phyloP scores from a whole-genome alignment of 2,888 invertebrate genomes.

The Apoderus coryli region DNA sequence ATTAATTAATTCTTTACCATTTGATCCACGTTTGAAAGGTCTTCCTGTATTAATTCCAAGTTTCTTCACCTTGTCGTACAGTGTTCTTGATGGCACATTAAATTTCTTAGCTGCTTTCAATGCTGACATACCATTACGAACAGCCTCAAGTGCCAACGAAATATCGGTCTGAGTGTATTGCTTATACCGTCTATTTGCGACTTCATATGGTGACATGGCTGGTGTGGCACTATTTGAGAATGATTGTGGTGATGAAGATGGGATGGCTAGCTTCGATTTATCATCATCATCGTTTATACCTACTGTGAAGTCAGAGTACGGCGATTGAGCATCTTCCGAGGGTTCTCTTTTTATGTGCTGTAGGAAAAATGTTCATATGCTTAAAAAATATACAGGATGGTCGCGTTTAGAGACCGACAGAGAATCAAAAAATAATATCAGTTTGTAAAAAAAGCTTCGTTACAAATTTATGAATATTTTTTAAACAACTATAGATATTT shows the following conservation, averaged over 20 bases:
- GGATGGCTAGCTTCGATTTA: slow-evolving; percentile 35
- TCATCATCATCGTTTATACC: slow-evolving; percentile 56
- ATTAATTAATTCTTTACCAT: no score
- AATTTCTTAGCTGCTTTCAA: slow-evolving; percentile 77
- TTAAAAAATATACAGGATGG: no score
- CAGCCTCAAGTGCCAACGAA: slow-evolving; percentile 75
- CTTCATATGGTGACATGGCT: slow-evolving; percentile 55
- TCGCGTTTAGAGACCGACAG: no score
- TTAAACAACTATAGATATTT: no score
- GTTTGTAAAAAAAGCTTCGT: no score
- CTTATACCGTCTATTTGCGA: slow-evolving; percentile 75
- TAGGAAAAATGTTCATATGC: slow-evolving; percentile 31
- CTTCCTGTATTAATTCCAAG: slow-evolving; percentile 74
- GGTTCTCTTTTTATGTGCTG: slow-evolving; percentile 44
- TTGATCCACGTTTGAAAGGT: slow-evolving; percentile 52
- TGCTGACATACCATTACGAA: slow-evolving; percentile 76
- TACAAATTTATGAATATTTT: no score
- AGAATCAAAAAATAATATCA: no score
- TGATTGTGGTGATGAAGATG: slow-evolving; percentile 44
- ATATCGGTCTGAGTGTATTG: slow-evolving; percentile 82
- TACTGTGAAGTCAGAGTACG: slow-evolving; percentile 56
- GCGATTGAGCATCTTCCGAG: slow-evolving; percentile 63
- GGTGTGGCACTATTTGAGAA: slow-evolving; percentile 33
- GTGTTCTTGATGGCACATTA: slow-evolving; percentile 75
- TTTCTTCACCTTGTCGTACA: slow-evolving; percentile 87